These are phyloP conservation scores for Lytechinus pictus DNA, from an alignment of 35 echinoderm and acorn worm species.

Conservation along the genomic window DNA sequence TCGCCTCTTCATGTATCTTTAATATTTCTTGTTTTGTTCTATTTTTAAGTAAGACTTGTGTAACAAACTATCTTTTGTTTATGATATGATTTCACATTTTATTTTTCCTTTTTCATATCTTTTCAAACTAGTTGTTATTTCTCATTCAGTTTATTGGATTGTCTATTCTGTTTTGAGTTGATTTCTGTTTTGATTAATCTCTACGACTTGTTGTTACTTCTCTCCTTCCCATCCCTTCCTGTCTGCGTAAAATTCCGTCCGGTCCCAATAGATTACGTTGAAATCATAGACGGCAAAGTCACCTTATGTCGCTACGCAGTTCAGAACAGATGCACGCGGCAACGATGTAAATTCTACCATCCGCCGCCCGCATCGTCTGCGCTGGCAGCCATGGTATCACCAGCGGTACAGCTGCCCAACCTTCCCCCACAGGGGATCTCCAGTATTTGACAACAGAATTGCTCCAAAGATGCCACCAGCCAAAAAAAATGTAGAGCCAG, in stretches of 20 bases:
- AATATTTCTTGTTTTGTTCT: neutral
- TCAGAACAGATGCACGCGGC: constrained; percentile 94
- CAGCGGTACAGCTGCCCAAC: constrained; percentile 62
- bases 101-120: neutral
- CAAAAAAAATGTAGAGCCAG: neutral
- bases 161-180: neutral
- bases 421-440: constrained; percentile 72
- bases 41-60: neutral
- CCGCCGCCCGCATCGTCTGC: constrained; percentile 70
- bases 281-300: constrained; percentile 98
- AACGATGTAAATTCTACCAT: constrained; percentile 99
- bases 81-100: neutral
- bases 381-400: constrained; percentile 72
- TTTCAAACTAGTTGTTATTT: neutral
- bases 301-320: constrained; percentile 98
- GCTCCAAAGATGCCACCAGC: neutral
- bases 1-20: neutral
- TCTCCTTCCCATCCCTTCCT: neutral
- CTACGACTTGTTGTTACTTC: constrained; percentile 22
- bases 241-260: neutral
- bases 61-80: neutral
- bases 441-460: constrained; percentile 48
- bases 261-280: constrained; percentile 90
- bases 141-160: neutral
- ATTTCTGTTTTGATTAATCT: neutral